Conservation (phyloP, 2,797 vertebrate genomes). For the Halcyon leucocephala region DNA sequence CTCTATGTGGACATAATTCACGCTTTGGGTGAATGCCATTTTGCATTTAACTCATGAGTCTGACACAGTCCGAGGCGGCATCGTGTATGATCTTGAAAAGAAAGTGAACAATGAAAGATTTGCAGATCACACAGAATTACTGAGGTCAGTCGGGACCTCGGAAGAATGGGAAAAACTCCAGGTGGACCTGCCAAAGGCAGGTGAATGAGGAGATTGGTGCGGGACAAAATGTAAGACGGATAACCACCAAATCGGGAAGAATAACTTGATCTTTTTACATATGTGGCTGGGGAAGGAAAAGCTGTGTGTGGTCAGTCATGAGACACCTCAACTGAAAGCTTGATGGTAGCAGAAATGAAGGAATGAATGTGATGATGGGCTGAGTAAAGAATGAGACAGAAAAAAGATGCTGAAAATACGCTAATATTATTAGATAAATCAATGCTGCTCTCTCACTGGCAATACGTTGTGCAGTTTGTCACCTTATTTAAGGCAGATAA, state of each 20-base stretch:
- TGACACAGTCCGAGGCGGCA: not conserved
- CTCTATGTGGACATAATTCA: not conserved
- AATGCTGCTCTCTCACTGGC: not conserved
- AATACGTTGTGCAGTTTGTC: not conserved
- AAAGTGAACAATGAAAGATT: constrained; percentile 39
- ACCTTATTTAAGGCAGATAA: not conserved
- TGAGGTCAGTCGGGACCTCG: not conserved
- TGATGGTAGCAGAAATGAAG: not conserved
- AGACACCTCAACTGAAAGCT: not conserved
- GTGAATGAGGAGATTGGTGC: not conserved
- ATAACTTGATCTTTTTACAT: not conserved
- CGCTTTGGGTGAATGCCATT: constrained; percentile 15
- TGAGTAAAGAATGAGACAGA: not conserved
- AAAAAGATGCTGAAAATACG: not conserved
- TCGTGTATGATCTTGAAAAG: constrained; percentile 40
- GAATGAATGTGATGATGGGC: not conserved
- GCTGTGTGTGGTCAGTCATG: not conserved
- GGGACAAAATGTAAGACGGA: not conserved
- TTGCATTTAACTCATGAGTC: not conserved
- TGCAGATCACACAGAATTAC: not conserved
- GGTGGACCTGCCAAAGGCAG: not conserved
- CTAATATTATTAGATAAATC: not conserved
- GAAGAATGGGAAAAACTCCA: not conserved
- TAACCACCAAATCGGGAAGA: not conserved
- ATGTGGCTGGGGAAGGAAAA: not conserved